These are phyloP conservation scores for Empidonax alnorum DNA, from an alignment of 2,113 vertebrate genomes.

Conservation along the genomic window DNA sequence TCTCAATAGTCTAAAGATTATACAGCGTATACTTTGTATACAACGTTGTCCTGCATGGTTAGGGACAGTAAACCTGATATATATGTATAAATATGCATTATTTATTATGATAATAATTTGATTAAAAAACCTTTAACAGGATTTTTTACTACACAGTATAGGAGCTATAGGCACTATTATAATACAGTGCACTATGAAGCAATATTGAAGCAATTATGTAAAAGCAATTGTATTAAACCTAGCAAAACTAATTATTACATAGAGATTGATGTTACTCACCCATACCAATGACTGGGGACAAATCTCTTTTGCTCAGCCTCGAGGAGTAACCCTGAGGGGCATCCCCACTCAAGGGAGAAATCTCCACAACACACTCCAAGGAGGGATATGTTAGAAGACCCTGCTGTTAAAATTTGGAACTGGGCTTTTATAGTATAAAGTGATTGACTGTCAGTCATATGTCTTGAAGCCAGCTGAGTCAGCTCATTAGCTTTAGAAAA, in stretches of 20 bases:
- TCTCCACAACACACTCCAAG: too few species aligned
- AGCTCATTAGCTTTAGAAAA: not conserved
- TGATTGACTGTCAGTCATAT: not conserved
- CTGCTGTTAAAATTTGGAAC: not conserved
- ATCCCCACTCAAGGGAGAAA: not conserved
- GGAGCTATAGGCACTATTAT: not conserved
- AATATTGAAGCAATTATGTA: not conserved
- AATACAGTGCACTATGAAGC: not conserved
- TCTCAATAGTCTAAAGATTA: not conserved
- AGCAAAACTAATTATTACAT: not conserved
- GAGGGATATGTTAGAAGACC: not conserved
- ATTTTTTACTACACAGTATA: not conserved
- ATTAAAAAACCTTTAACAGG: not conserved
- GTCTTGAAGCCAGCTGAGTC: not conserved
- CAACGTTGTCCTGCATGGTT: not conserved
- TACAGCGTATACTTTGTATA: not conserved
- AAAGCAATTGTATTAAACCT: not conserved
- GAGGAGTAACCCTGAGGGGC: not conserved
- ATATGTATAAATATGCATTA: not conserved
- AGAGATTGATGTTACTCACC: not conserved
- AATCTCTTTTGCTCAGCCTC: not conserved
- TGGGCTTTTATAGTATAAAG: not conserved
- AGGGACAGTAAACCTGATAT: not conserved
- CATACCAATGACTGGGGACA: accelerated
- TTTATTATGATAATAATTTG: not conserved